Conservation (phyloP, 2,888 invertebrate species). For the Cephus pygmeus region DNA sequence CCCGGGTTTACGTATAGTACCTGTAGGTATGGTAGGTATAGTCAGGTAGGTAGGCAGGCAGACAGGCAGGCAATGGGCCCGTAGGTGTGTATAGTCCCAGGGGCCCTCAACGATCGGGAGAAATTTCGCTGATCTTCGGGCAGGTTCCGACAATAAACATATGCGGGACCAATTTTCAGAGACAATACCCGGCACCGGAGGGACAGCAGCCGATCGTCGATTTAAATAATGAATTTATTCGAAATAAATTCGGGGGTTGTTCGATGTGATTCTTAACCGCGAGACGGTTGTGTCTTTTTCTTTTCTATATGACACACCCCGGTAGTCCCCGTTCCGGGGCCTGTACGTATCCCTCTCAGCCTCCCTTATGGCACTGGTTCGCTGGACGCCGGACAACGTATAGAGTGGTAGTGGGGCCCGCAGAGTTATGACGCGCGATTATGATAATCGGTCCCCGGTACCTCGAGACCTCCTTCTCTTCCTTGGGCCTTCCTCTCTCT, state of each 20-base stretch:
- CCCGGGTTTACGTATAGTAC: not conserved
- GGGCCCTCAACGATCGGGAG: not conserved
- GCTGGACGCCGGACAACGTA: conserved; percentile 29
- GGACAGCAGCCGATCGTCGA: conserved; percentile 7
- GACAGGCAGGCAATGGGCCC: not conserved
- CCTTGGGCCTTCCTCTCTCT: conserved; percentile 23
- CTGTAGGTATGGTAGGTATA: not conserved
- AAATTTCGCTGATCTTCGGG: not conserved
- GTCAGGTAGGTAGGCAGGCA: not conserved
- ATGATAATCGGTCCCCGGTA: conserved; percentile 56
- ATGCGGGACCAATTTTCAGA: not conserved
- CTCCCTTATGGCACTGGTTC: conserved; percentile 8
- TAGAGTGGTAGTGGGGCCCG: conserved; percentile 46
- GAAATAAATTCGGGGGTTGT: conserved; percentile 52
- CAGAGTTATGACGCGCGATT: conserved; percentile 60
- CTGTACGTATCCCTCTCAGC: not conserved
- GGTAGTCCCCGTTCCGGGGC: conserved; percentile 23
- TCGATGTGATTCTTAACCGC: conserved; percentile 50
- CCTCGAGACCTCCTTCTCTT: conserved; percentile 24
- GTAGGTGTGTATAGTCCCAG: not conserved
- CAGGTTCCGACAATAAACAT: not conserved
- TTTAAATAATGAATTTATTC: conserved; percentile 53
- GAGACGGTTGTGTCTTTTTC: conserved; percentile 7
- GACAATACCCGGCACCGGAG: not conserved
- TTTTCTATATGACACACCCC: conserved; percentile 33